Evolutionary conservation across 2,113 vertebrate species (phyloP).

Genomic region (Elanus axillaris): DNA sequence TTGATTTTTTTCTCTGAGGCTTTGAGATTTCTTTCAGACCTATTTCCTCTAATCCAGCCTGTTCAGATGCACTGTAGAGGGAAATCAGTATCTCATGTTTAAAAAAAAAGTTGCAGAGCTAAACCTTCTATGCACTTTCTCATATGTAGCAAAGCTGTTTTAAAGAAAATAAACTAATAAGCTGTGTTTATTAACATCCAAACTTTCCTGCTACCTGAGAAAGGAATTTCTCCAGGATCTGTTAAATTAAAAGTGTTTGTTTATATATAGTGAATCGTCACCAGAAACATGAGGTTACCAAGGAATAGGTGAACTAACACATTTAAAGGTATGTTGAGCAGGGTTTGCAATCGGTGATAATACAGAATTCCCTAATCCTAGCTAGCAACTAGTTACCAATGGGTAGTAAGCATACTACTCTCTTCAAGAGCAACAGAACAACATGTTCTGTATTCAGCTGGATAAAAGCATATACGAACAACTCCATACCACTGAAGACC

Average conservation of each 20-base stretch:
- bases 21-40: background rate
- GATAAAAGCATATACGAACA: background rate
- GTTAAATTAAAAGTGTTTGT: background rate
- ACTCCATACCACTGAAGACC: background rate
- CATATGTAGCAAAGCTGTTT: background rate
- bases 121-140: background rate
- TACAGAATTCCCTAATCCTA: background rate
- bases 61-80: background rate
- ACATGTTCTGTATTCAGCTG: background rate
- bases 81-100: background rate
- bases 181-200: background rate
- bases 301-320: background rate
- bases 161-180: background rate
- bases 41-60: background rate
- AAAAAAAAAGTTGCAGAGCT: background rate
- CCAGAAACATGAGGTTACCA: background rate
- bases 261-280: background rate
- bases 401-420: background rate
- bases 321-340: background rate
- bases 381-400: background rate
- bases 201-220: background rate
- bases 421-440: background rate
- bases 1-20: background rate
- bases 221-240: background rate
- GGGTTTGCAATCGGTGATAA: background rate